These are phyloP conservation scores for Hemaris fuciformis DNA, from an alignment of 2,888 invertebrate species.

Conservation along the genomic window DNA sequence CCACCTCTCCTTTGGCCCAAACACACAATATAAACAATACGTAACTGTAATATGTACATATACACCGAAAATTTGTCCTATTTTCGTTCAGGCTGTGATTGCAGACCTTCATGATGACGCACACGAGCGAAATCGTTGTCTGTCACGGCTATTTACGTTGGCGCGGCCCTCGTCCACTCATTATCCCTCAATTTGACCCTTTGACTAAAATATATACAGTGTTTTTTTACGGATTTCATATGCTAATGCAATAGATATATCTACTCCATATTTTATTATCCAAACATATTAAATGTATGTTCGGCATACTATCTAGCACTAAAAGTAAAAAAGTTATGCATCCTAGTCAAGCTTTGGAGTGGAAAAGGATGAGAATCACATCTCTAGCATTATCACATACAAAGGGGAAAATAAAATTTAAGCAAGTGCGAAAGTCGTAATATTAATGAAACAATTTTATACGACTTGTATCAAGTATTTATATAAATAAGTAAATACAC, in stretches of 20 bases:
- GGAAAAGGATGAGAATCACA: no score
- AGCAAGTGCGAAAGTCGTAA: no score
- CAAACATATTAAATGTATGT: no score
- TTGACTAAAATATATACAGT: slow-evolving; percentile 48
- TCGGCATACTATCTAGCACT: no score
- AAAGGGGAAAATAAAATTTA: no score
- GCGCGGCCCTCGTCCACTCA: slow-evolving; percentile 47
- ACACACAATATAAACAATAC: not conserved
- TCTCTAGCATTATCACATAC: no score
- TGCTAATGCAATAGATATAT: slow-evolving; percentile 36
- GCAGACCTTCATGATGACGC: slow-evolving; percentile 44
- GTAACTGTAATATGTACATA: not conserved
- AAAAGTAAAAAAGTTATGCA: no score
- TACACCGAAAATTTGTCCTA: slow-evolving; percentile 28
- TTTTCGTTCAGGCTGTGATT: slow-evolving; percentile 37
- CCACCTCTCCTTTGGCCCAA: not conserved
- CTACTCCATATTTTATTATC: no score
- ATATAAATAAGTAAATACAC: no score
- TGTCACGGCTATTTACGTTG: slow-evolving; percentile 54
- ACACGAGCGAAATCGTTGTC: slow-evolving; percentile 39
- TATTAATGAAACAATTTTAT: no score
- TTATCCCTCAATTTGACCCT: slow-evolving; percentile 59
- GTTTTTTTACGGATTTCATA: slow-evolving; percentile 47
- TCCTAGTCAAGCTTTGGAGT: no score
- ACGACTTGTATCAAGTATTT: no score